phyloP scores from a whole-genome alignment of 2,888 invertebrate genomes.

The Lottia gigantea region DNA sequence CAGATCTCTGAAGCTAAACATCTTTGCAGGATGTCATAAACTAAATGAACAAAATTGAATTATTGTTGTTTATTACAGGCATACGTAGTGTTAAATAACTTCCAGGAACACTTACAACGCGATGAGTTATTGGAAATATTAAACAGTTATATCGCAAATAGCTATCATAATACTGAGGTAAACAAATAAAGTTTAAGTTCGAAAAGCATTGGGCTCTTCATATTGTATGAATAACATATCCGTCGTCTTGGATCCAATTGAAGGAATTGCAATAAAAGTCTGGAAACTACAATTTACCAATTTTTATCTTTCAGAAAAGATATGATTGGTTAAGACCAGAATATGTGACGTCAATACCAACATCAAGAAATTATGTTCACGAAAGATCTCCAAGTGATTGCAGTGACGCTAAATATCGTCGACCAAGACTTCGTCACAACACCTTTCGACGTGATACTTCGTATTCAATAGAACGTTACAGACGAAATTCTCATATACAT shows the following conservation, averaged over 20 bases:
- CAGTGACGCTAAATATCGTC: not conserved
- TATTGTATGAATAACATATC: too few species aligned
- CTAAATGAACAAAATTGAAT: not conserved
- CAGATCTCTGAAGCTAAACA: too few species aligned
- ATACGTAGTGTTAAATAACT: slow-evolving; percentile 47
- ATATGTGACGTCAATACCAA: slow-evolving; percentile 22
- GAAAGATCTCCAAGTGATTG: not conserved
- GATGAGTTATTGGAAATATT: slow-evolving; percentile 43
- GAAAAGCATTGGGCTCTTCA: too few species aligned
- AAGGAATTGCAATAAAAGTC: too few species aligned
- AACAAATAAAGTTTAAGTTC: slow-evolving; percentile 20
- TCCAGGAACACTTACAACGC: slow-evolving; percentile 51
- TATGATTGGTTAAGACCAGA: slow-evolving; percentile 23
- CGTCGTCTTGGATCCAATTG: too few species aligned
- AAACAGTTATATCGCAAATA: slow-evolving; percentile 45
- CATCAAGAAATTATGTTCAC: slow-evolving; percentile 22
- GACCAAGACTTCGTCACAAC: slow-evolving; percentile 14
- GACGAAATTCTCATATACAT: slow-evolving; percentile 23
- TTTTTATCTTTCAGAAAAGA: slow-evolving; percentile 20
- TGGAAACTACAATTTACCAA: too few species aligned
- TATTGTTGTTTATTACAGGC: slow-evolving; percentile 35
- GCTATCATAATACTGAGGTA: slow-evolving; percentile 45
- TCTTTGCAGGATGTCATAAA: too few species aligned
- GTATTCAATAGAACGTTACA: slow-evolving; percentile 22
- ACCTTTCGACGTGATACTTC: slow-evolving; percentile 27